phyloP scores from a whole-genome alignment of 2,888 invertebrate species.

The Trilocha varians region DNA sequence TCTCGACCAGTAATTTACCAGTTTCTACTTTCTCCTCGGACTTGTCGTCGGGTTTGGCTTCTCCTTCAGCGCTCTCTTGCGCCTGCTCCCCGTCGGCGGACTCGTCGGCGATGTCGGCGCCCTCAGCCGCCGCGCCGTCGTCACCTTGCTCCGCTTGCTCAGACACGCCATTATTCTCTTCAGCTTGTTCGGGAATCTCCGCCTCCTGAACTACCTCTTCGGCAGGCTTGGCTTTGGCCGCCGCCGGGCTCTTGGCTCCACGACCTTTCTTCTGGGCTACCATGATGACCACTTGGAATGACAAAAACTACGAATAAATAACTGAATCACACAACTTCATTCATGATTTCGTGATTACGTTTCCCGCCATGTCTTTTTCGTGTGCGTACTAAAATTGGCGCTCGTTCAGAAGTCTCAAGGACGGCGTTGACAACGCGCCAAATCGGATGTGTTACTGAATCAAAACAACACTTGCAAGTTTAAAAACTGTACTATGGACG shows the following conservation, averaged over 20 bases:
- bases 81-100: constrained; percentile 24
- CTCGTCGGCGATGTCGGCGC: constrained; percentile 16
- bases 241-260: constrained; percentile 54
- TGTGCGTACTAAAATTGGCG: constrained; percentile 40
- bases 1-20: constrained; percentile 66
- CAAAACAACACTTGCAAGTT: constrained; percentile 13
- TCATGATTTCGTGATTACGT: constrained; percentile 23
- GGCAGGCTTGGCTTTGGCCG: constrained; percentile 46
- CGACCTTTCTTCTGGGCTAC: constrained; percentile 65
- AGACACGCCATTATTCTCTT: constrained; percentile 54
- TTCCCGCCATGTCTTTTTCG: constrained; percentile 48
- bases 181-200: constrained; percentile 31
- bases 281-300: constrained; percentile 32
- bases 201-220: constrained; percentile 37
- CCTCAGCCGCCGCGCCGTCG: constrained; percentile 19
- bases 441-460: constrained; percentile 25
- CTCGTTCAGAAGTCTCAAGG: constrained; percentile 51
- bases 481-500: constrained; percentile 20
- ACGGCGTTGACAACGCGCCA: constrained; percentile 38
- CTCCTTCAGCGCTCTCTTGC: constrained; percentile 32
- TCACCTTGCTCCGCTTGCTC: constrained; percentile 33
- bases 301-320: not conserved
- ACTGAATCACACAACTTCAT: constrained; percentile 26
- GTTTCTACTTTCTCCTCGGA: constrained; percentile 62
- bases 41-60: constrained; percentile 39